Conservation (phyloP, 2,888 invertebrate species). For the Thyatira batis region DNA sequence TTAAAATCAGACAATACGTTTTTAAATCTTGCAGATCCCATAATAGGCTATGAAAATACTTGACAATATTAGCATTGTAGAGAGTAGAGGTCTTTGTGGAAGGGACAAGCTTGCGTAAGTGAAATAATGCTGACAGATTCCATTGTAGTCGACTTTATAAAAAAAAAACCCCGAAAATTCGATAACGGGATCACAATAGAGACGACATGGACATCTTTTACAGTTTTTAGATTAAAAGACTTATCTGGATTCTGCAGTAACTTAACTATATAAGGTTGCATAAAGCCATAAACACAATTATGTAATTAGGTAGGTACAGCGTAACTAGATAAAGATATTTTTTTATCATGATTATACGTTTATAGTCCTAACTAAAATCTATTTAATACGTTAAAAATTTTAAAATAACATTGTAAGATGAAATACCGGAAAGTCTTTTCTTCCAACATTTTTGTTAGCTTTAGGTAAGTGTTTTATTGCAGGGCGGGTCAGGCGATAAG, state of each 20-base stretch:
- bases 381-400: too few relatives aligned
- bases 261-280: too few relatives aligned
- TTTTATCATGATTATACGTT: too few relatives aligned
- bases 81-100: conserved; percentile 38
- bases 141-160: conserved; percentile 40
- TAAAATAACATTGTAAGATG: too few relatives aligned
- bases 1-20: conserved; percentile 4
- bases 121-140: conserved; percentile 24
- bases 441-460: background rate
- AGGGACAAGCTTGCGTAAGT: conserved; percentile 37
- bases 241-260: background rate
- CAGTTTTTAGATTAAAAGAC: background rate
- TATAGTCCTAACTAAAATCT: too few relatives aligned
- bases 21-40: conserved; percentile 17
- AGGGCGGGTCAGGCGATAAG: background rate
- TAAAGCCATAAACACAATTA: too few relatives aligned
- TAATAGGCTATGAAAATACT: conserved; percentile 39
- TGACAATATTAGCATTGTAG: conserved; percentile 45
- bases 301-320: too few relatives aligned
- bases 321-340: too few relatives aligned
- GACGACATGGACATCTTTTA: background rate
- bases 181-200: conserved; percentile 24
- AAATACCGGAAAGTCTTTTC: too few relatives aligned
- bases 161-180: conserved; percentile 38
- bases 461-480: background rate